Base-by-base conservation (phyloP, 2,797 vertebrate genomes). In the Spea hammondii region DNA sequence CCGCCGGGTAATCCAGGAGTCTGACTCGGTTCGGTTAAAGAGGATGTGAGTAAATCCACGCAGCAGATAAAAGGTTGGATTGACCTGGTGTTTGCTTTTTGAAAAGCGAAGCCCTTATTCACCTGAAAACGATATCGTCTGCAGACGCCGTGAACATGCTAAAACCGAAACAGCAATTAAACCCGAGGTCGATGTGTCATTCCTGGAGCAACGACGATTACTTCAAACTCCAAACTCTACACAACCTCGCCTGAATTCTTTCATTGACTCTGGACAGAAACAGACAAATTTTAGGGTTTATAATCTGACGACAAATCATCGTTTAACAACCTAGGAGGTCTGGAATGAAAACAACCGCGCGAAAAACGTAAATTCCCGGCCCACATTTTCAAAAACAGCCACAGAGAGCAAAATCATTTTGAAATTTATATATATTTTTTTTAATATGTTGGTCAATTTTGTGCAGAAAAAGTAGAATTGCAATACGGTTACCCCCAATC, bases 291-390 rank as follows among this genome's bases (percentile, higher is more conserved):
- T 6, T 10, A 51, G 50, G 50, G 50, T 64, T 5, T 65, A 9
- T 49, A 68, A 46, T 13, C 65, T n/a, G 65, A 2, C 14, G 65
- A 13, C 47, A 32, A n/a, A 50, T 46, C 67, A 76, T 64, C 3
- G 48, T 82, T 32, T 83, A 77, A 13, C 12, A 10, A 46, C 65
- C 47, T 68, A 68, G 66, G 46, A 72, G 64, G 81, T 69, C 13
- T 4, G 1, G 49, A 11, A 69, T 69, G 48, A 53, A 69, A 69
- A 69, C 32, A 82, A 66, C 65, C 47, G 13, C 65, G 14, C 49
- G 65, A 68, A 8, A 68, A 48, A 68, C 50, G 50, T 49, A 50
- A 62, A 62, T 12, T 5, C 59, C 7, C 6, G 14, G 32, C 32
- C 32, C 32, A 32, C 32, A 32, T 32, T 32, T 32, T 32, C 32